Conservation (phyloP, 2,113 vertebrate genomes). For the Petrocephalus zakoni region DNA sequence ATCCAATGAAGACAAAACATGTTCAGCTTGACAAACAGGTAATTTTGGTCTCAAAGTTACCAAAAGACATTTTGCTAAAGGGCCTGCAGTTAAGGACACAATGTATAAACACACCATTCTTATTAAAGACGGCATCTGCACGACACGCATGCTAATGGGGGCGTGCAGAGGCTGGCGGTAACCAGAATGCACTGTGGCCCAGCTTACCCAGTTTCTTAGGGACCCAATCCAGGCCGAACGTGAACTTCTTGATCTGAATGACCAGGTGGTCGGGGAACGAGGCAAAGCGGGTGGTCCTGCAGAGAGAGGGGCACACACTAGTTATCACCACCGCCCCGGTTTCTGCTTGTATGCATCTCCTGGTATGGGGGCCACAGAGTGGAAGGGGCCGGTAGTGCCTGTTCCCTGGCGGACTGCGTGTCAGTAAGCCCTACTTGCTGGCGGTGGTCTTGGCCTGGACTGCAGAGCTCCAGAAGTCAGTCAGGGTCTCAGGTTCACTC, state of each 20-base stretch:
- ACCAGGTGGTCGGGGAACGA: conserved; percentile 97
- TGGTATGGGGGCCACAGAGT: neutral
- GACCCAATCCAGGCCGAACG: conserved; percentile 96
- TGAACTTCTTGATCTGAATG: conserved; percentile 99
- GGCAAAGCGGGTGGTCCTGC: conserved; percentile 91
- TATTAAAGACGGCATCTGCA: neutral
- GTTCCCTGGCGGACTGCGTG: neutral
- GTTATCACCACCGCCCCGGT: neutral
- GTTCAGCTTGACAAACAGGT: neutral
- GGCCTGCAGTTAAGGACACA: neutral
- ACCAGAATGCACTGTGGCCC: neutral
- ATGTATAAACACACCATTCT: neutral
- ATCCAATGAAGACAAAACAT: neutral
- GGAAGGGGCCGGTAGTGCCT: neutral
- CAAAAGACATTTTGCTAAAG: neutral
- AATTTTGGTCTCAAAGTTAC: neutral
- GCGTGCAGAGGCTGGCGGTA: neutral
- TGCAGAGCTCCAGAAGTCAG: conserved; percentile 98
- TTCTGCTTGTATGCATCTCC: neutral
- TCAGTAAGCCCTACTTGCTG: conserved; percentile 74
- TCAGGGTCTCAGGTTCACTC: conserved; percentile 86
- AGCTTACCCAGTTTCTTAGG: conserved; percentile 94
- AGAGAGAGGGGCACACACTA: neutral
- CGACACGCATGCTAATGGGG: neutral
- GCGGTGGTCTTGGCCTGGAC: conserved; percentile 93